A percentile compares a stretch with the other conserved stretches of the same genome.
phyloP scores from a whole-genome alignment of 2,113 vertebrate genomes.

The Symphodus melops region DNA sequence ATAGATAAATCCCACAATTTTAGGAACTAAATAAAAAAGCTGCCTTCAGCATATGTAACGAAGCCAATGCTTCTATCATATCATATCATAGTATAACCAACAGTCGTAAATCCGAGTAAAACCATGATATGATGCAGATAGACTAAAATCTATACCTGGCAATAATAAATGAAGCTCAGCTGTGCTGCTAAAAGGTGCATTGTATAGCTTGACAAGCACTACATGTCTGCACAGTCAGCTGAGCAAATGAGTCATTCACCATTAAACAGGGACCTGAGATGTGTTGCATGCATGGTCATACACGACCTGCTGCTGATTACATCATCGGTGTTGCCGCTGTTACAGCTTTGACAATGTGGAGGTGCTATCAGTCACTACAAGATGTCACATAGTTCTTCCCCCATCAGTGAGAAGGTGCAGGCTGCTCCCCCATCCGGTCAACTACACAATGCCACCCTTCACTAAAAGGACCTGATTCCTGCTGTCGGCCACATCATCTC shows the following conservation, averaged over 20 bases:
- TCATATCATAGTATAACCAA: too few relatives aligned
- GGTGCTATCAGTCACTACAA: background rate
- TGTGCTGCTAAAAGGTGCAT: background rate
- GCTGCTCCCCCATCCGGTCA: constrained; percentile 53
- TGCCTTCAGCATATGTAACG: too few relatives aligned
- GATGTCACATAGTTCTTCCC: background rate
- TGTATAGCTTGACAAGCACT: background rate
- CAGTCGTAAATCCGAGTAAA: too few relatives aligned
- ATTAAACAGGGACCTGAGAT: background rate
- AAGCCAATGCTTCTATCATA: too few relatives aligned
- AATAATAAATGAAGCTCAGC: background rate
- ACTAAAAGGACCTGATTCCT: constrained; percentile 52
- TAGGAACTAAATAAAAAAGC: too few relatives aligned
- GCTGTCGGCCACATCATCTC: constrained; percentile 71
- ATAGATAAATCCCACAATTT: too few relatives aligned
- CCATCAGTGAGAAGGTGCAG: constrained; percentile 14
- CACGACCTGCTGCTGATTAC: background rate
- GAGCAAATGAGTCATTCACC: background rate
- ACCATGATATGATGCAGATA: too few relatives aligned
- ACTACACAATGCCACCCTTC: constrained; percentile 29
- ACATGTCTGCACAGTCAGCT: constrained; percentile 10
- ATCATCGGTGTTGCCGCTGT: background rate
- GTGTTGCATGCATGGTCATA: background rate
- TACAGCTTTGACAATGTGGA: too few relatives aligned
- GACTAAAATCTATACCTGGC: too few relatives aligned